phyloP scores from a whole-genome alignment of 2,888 invertebrate species.

The Ethmia dodecea region DNA sequence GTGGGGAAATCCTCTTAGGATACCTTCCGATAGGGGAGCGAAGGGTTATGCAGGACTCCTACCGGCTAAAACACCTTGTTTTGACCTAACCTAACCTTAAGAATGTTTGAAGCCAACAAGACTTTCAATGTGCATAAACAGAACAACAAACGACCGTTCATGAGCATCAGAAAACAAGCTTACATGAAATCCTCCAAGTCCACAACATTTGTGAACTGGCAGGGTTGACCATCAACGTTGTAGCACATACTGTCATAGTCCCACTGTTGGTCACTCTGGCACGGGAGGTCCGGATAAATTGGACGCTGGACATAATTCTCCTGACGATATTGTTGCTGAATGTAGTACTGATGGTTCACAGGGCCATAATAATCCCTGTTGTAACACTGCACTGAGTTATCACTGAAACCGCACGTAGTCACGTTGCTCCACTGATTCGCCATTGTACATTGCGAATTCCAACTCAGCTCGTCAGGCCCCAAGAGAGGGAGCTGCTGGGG shows the following conservation, averaged over 20 bases:
- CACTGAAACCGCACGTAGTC: conserved; percentile 33
- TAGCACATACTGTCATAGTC: conserved; percentile 81
- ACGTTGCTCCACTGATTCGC: conserved; percentile 46
- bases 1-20: no score
- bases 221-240: conserved; percentile 80
- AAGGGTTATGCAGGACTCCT: no score
- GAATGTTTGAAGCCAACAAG: no score
- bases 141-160: no score
- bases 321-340: conserved; percentile 20
- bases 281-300: conserved; percentile 59
- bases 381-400: conserved; percentile 45
- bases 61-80: no score
- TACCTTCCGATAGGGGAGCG: no score
- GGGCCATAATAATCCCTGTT: conserved; percentile 33
- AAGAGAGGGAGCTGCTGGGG: conserved; percentile 45
- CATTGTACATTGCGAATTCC: conserved; percentile 55
- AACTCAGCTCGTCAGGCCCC: conserved; percentile 42
- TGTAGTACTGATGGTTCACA: conserved; percentile 33
- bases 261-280: conserved; percentile 71
- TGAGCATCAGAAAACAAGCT: conserved; percentile 71
- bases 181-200: conserved; percentile 88
- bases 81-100: no score
- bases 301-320: conserved; percentile 31
- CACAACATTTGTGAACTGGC: conserved; percentile 81
- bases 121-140: no score